Evolutionary conservation across 2,797 vertebrate genomes (phyloP).

Genomic region (Notoglanidium macrostoma): DNA sequence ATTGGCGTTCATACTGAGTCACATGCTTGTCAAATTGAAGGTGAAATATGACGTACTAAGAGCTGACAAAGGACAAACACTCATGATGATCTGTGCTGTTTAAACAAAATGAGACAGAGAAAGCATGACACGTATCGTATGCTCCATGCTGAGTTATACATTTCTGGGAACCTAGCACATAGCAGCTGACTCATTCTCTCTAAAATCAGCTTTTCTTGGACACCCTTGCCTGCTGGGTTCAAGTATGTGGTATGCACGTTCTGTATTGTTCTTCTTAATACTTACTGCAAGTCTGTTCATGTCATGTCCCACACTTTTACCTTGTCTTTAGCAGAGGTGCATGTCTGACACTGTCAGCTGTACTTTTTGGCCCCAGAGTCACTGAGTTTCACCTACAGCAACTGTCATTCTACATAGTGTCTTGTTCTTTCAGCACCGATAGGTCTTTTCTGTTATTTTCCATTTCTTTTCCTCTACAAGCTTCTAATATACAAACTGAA

Average conservation of each 20-base stretch:
- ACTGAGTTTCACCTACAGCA: neutral
- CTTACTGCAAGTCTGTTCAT: constrained; percentile 34
- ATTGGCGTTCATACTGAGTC: neutral
- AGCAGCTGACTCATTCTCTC: neutral
- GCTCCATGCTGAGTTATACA: neutral
- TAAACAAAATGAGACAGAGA: neutral
- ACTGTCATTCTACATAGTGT: neutral
- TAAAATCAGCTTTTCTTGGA: neutral
- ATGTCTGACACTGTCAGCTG: constrained; percentile 1
- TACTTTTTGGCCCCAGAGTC: neutral
- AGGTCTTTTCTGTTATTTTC: neutral
- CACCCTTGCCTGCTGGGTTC: constrained; percentile 4
- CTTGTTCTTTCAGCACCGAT: neutral
- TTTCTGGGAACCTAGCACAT: neutral
- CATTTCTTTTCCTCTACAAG: neutral
- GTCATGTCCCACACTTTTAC: neutral
- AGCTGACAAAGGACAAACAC: neutral
- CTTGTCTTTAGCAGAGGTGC: neutral
- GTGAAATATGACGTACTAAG: neutral
- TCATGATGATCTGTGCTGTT: neutral
- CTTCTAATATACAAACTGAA: constrained; percentile 2
- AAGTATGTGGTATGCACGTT: constrained; percentile 18
- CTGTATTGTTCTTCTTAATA: constrained; percentile 23
- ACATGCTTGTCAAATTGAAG: constrained; percentile 25
- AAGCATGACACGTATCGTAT: constrained; percentile 52